A percentile compares a stretch with the other conserved stretches of the same genome.
phyloP scores from a whole-genome alignment of 2,888 invertebrate genomes.

The Phoenoteleia sp. region DNA sequence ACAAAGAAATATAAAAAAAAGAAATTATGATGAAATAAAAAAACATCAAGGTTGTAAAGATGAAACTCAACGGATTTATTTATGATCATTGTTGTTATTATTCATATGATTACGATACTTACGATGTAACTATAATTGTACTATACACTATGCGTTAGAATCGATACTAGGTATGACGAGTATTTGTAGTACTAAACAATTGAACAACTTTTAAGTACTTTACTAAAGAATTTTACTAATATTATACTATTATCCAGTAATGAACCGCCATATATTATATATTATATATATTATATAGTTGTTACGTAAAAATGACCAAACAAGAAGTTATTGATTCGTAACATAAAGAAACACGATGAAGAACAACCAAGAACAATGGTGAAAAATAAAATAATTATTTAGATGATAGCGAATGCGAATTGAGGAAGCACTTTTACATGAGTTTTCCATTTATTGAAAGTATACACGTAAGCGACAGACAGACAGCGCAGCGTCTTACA shows the following conservation, averaged over 20 bases:
- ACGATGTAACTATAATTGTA: slow-evolving; percentile 74
- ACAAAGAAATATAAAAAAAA: slow-evolving; percentile 33
- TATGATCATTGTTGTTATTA: slow-evolving; percentile 77
- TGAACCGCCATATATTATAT: slow-evolving; percentile 74
- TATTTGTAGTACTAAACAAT: slow-evolving; percentile 75
- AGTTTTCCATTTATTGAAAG: slow-evolving; percentile 78
- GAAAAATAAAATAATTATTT: slow-evolving; percentile 65
- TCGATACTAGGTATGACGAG: slow-evolving; percentile 72
- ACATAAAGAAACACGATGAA: not conserved
- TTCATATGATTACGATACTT: slow-evolving; percentile 73
- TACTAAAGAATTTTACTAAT: slow-evolving; percentile 75
- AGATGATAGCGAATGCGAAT: slow-evolving; percentile 73
- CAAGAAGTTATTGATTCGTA: slow-evolving; percentile 76
- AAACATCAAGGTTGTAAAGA: slow-evolving; percentile 74
- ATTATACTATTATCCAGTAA: slow-evolving; percentile 74
- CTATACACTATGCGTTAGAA: slow-evolving; percentile 74
- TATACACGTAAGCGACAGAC: slow-evolving; percentile 72
- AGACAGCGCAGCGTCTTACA: slow-evolving; percentile 69
- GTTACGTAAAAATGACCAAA: slow-evolving; percentile 85
- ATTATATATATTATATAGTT: slow-evolving; percentile 79
- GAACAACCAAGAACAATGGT: slow-evolving; percentile 1
- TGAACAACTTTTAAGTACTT: slow-evolving; percentile 73
- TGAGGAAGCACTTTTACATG: slow-evolving; percentile 77
- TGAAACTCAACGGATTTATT: slow-evolving; percentile 74
- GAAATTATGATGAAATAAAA: slow-evolving; percentile 48